Conservation (phyloP, 2,797 vertebrate genomes). For the Florisuga fusca region DNA sequence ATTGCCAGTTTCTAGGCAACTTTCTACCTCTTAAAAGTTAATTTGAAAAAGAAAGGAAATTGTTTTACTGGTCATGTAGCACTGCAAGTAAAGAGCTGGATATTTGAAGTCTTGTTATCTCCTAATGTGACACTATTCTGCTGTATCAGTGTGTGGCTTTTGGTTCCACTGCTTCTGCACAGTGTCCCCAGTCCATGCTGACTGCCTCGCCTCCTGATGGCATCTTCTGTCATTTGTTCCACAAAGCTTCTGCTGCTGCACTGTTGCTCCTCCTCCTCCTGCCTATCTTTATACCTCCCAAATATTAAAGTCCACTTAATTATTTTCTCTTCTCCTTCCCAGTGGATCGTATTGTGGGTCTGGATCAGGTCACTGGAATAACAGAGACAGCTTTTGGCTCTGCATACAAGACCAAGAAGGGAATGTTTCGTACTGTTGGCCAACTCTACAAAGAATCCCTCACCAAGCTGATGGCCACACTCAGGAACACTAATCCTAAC, state of each 20-base stretch:
- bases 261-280: constrained; percentile 34
- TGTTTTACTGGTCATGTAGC: constrained; percentile 48
- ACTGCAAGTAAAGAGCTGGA: constrained; percentile 67
- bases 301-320: not conserved
- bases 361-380: constrained; percentile 97
- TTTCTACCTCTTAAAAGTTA: not conserved
- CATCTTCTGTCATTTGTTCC: constrained; percentile 51
- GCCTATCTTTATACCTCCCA: not conserved
- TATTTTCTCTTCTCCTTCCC: constrained; percentile 6
- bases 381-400: constrained; percentile 95
- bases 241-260: constrained; percentile 76
- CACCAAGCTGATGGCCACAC: constrained; percentile 96
- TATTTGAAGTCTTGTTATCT: not conserved
- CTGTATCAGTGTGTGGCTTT: constrained; percentile 74
- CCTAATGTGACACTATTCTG: constrained; percentile 35
- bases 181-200: constrained; percentile 54
- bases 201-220: constrained; percentile 60
- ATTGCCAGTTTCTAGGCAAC: not conserved
- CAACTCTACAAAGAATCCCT: constrained; percentile 99
- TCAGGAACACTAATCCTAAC: constrained; percentile 98
- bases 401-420: constrained; percentile 97
- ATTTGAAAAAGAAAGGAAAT: not conserved
- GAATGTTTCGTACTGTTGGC: constrained; percentile 96
- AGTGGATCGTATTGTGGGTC: constrained; percentile 97
- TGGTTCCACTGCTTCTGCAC: constrained; percentile 73